These are phyloP conservation scores for Athalia rosae DNA, from an alignment of 2,888 invertebrate species.

Conservation along the genomic window DNA sequence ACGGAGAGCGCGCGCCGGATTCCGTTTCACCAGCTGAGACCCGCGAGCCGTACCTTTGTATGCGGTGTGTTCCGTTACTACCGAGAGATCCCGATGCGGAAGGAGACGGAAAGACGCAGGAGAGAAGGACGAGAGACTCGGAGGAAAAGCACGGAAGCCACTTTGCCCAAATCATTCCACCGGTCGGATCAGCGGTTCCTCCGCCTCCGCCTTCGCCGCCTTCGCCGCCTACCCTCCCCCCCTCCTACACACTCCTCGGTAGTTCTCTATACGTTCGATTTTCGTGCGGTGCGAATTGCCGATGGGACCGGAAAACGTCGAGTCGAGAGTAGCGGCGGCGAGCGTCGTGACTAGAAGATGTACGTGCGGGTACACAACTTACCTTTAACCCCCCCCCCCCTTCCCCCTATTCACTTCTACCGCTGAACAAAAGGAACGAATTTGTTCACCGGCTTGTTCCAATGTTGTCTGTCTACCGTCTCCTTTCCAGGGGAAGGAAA, in stretches of 20 bases:
- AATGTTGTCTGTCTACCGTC: constrained; percentile 20
- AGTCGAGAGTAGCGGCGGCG: constrained; percentile 11
- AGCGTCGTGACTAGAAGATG: not conserved
- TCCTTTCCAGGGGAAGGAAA: too few species aligned
- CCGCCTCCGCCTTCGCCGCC: not conserved
- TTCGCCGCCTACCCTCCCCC: constrained; percentile 3
- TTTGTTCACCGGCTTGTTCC: constrained; percentile 19
- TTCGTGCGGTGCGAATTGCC: constrained; percentile 9
- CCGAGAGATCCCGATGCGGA: constrained; percentile 16
- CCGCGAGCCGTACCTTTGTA: constrained; percentile 45
- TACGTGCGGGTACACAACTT: constrained; percentile 8
- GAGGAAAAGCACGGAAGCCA: constrained; percentile 37
- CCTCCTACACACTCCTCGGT: too few species aligned
- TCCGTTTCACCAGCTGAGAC: constrained; percentile 45
- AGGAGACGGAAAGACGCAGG: constrained; percentile 19
- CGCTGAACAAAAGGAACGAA: constrained; percentile 8
- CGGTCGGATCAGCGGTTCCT: constrained; percentile 39
- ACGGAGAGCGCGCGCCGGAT: constrained; percentile 48
- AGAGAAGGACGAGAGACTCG: not conserved
- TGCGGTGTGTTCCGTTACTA: constrained; percentile 28
- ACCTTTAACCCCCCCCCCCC: not conserved
- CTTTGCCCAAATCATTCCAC: constrained; percentile 49
- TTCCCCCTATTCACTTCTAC: not conserved
- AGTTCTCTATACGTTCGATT: constrained; percentile 6
- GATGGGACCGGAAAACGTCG: not conserved